phyloP scores from a whole-genome alignment of 2,797 vertebrate genomes.

The Hapalemur alaotrensis region DNA sequence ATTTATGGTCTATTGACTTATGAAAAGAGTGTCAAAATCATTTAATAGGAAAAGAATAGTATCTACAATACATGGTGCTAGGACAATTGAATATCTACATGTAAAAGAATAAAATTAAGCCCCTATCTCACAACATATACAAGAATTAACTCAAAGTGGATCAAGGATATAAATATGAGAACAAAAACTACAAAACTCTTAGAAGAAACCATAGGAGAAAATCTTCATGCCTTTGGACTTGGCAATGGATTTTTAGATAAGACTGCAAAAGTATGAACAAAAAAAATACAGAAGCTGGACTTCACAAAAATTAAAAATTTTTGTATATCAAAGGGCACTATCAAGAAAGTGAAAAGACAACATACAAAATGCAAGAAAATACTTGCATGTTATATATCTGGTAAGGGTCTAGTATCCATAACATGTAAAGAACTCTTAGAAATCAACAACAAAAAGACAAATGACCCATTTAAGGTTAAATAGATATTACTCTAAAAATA shows the following conservation, averaged over 20 bases:
- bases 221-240: background rate
- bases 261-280: background rate
- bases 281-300: background rate
- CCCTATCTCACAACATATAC: background rate
- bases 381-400: background rate
- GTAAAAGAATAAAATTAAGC: background rate
- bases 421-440: background rate
- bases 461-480: background rate
- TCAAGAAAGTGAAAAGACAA: background rate
- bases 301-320: background rate
- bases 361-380: background rate
- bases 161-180: background rate
- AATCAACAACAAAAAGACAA: background rate
- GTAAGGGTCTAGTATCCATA: background rate
- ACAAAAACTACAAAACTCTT: background rate
- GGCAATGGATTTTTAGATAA: background rate
- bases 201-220: background rate
- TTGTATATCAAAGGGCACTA: background rate
- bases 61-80: background rate
- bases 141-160: background rate
- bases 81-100: background rate
- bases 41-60: background rate
- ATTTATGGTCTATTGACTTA: background rate
- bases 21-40: background rate
- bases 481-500: background rate